phyloP scores from a whole-genome alignment of 1,140 invertebrate genomes.

The Dreissena rostriformis region DNA sequence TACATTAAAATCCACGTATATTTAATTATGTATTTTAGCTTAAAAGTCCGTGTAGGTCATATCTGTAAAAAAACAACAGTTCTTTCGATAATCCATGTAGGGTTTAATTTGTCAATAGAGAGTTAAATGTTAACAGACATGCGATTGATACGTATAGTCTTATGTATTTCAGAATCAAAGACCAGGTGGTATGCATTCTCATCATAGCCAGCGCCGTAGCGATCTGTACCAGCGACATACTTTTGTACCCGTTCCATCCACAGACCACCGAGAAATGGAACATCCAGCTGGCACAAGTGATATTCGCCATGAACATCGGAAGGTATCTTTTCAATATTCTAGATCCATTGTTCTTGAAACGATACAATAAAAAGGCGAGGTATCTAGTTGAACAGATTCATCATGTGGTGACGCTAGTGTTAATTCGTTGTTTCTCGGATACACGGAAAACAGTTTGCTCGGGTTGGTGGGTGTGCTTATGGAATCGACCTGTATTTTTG shows the following conservation, averaged over 20 bases:
- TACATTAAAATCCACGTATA: no score
- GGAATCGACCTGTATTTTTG: conserved; percentile 57
- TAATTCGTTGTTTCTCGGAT: conserved; percentile 58
- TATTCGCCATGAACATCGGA: conserved; percentile 61
- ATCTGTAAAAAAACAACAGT: no score
- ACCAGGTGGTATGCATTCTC: conserved; percentile 52
- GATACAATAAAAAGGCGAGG: conserved; percentile 12
- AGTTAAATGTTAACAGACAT: no score
- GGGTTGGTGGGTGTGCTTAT: conserved; percentile 60
- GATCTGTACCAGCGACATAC: conserved; percentile 54
- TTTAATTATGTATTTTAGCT: no score
- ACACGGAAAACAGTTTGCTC: conserved; percentile 58
- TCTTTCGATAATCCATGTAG: no score
- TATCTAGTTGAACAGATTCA: conserved; percentile 57
- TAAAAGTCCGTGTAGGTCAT: no score
- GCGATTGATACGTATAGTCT: no score
- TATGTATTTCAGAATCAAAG: conserved; percentile 61
- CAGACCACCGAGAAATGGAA: conserved; percentile 2
- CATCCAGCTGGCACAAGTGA: conserved; percentile 27
- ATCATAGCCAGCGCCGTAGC: conserved; percentile 34
- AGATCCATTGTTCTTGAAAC: conserved; percentile 35
- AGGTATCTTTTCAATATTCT: conserved; percentile 56
- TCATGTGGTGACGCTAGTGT: conserved; percentile 59
- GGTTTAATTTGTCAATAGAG: no score
- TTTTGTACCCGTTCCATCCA: conserved; percentile 54